Conservation (phyloP, 2,888 invertebrate species). For the Pimpla rufipes region DNA sequence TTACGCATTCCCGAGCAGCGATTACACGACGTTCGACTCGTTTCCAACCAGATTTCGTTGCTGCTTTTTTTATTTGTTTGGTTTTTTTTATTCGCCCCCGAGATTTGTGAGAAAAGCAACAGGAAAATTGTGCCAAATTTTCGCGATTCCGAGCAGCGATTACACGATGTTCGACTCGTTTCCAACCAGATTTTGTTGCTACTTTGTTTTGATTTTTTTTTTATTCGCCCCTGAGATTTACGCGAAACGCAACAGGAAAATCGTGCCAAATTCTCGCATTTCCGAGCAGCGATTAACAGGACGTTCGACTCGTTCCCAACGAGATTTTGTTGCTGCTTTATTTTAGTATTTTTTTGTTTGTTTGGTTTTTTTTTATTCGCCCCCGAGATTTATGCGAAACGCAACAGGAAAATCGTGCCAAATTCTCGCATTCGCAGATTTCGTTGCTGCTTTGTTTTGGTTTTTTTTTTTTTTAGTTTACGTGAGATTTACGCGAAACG, state of each 20-base stretch:
- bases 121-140: too few relatives aligned
- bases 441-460: neutral
- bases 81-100: neutral
- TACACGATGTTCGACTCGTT: conserved; percentile 11
- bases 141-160: neutral
- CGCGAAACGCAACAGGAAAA: neutral
- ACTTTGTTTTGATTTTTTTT: neutral
- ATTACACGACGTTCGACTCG: conserved; percentile 8
- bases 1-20: neutral
- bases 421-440: neutral
- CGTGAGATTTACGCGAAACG: neutral
- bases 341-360: neutral
- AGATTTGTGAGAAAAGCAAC: neutral
- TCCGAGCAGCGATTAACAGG: neutral
- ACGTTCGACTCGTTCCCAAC: conserved; percentile 1
- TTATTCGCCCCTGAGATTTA: neutral
- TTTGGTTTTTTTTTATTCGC: too few relatives aligned
- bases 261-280: neutral
- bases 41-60: conserved; percentile 8
- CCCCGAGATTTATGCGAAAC: neutral
- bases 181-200: neutral
- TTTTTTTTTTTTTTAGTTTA: neutral
- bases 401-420: neutral
- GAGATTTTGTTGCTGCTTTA: neutral
- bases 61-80: neutral